phyloP scores from a whole-genome alignment of 2,797 vertebrate genomes.

The Tragelaphus oryx region DNA sequence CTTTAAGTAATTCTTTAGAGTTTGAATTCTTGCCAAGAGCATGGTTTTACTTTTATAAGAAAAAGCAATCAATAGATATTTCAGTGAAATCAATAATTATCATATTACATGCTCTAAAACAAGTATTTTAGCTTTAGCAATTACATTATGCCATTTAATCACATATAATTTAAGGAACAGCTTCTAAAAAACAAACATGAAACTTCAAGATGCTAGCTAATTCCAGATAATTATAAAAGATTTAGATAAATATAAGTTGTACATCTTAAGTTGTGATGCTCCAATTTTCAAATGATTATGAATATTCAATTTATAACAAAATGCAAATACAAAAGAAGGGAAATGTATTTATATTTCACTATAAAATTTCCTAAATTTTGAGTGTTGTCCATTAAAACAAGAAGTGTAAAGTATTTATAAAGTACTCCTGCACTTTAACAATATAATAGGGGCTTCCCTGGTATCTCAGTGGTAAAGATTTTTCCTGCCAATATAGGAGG shows the following conservation, averaged over 20 bases:
- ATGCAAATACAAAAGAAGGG: background rate
- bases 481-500: background rate
- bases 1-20: background rate
- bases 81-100: background rate
- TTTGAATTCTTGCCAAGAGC: background rate
- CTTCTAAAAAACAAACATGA: background rate
- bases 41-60: background rate
- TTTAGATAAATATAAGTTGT: constrained; percentile 21
- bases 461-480: background rate
- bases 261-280: background rate
- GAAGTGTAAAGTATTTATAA: background rate
- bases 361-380: background rate
- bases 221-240: background rate
- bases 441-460: background rate
- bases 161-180: background rate
- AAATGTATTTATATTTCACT: background rate
- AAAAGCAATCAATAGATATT: background rate
- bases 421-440: background rate
- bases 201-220: background rate
- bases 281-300: background rate
- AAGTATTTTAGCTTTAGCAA: background rate
- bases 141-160: background rate
- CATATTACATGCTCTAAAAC: background rate
- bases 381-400: background rate
- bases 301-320: constrained; percentile 4